These are phyloP conservation scores for Paramisgurnus dabryanus DNA, from an alignment of 2,113 vertebrate genomes.

Conservation along the genomic window DNA sequence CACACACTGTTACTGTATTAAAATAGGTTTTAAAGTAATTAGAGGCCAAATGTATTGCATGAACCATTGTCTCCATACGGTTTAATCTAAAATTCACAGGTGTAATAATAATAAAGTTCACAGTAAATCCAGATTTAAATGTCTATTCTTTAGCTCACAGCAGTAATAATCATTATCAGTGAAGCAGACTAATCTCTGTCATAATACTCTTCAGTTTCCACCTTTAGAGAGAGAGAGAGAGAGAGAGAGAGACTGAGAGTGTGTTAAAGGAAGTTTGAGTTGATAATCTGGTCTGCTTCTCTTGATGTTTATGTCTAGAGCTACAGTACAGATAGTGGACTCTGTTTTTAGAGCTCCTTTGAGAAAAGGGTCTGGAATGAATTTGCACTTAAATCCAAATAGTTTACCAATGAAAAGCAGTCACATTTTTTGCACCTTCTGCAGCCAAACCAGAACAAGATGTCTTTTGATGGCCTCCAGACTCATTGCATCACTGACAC, in stretches of 20 bases:
- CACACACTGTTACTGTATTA: no score
- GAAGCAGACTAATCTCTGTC: no score
- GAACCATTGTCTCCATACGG: no score
- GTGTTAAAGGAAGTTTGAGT: neutral
- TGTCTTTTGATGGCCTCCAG: conserved; percentile 65
- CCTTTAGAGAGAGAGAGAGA: no score
- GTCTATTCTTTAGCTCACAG: no score
- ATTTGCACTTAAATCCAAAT: conserved; percentile 53
- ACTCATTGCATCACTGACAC: conserved; percentile 60
- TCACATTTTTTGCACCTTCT: conserved; percentile 27
- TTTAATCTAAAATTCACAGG: no score
- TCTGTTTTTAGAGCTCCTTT: conserved; percentile 26
- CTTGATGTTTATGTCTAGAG: neutral
- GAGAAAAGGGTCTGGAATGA: conserved; percentile 56
- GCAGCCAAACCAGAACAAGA: conserved; percentile 58
- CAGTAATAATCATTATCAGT: no score
- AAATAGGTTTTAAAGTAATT: no score
- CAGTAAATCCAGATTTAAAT: no score
- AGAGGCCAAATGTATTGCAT: no score
- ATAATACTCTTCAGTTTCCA: no score
- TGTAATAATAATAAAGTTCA: no score
- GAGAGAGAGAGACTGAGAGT: neutral
- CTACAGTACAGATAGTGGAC: conserved; percentile 9
- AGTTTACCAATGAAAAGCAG: conserved; percentile 46
- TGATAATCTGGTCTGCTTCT: conserved; percentile 1